These are phyloP conservation scores for Coleophora deauratella DNA, from an alignment of 2,888 invertebrate genomes.

Conservation along the genomic window DNA sequence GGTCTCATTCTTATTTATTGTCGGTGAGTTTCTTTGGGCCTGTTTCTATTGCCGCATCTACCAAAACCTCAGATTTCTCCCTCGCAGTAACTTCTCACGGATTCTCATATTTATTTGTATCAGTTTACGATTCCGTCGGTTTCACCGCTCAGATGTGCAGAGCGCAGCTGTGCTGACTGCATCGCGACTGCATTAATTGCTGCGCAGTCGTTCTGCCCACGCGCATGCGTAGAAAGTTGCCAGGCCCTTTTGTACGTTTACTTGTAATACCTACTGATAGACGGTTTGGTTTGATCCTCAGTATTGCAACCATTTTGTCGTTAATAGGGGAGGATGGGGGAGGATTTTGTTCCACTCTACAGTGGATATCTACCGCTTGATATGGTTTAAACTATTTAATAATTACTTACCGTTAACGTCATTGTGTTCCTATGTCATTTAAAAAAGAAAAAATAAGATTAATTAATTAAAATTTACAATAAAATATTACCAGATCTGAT, in stretches of 20 bases:
- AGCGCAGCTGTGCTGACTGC: slow-evolving; percentile 16
- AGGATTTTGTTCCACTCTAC: too few relatives aligned
- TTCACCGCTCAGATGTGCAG: slow-evolving; percentile 24
- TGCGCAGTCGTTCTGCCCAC: slow-evolving; percentile 45
- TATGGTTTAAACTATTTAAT: too few relatives aligned
- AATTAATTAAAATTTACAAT: too few relatives aligned
- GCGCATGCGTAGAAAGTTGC: slow-evolving; percentile 41
- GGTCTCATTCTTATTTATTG: background rate
- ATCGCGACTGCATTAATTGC: slow-evolving; percentile 51
- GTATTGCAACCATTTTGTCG: too few relatives aligned
- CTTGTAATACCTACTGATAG: slow-evolving; percentile 3
- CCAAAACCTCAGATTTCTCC: background rate
- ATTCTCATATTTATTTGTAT: slow-evolving; percentile 34
- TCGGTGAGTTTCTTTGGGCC: background rate
- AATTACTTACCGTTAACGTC: too few relatives aligned
- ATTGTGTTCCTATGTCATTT: too few relatives aligned
- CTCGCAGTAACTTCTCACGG: slow-evolving; percentile 18
- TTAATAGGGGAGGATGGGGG: too few relatives aligned
- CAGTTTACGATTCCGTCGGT: slow-evolving; percentile 24
- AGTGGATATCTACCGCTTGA: too few relatives aligned
- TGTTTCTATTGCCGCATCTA: background rate
- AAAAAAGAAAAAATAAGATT: too few relatives aligned
- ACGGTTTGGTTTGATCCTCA: too few relatives aligned
- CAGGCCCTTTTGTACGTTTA: slow-evolving; percentile 15
- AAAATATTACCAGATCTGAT: too few relatives aligned